Percentiles rank a stretch among this genome's conserved stretches.
These are phyloP conservation scores for Willisornis vidua DNA, from an alignment of 2,113 vertebrate species.

Conservation along the genomic window DNA sequence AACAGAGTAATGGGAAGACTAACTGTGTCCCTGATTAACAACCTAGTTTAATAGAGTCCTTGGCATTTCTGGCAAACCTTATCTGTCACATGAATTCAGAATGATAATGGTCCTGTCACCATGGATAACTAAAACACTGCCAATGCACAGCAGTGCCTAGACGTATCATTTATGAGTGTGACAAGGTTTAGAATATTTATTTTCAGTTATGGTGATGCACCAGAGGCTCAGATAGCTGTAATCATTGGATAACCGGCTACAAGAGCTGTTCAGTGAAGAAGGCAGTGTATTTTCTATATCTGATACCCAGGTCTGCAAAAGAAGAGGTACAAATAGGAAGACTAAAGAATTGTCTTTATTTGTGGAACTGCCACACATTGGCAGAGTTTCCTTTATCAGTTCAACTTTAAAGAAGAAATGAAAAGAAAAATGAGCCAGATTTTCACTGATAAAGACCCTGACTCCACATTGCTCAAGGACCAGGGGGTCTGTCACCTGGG, in stretches of 20 bases:
- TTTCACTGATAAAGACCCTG: neutral
- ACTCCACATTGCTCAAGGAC: neutral
- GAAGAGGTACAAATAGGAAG: neutral
- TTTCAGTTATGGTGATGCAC: neutral
- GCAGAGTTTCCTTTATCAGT: neutral
- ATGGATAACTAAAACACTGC: neutral
- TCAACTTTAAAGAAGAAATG: neutral
- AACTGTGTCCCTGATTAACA: neutral
- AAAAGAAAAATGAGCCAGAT: neutral
- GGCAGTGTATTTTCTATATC: fast-evolving
- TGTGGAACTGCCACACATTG: neutral
- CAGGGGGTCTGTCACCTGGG: neutral
- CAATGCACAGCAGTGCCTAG: neutral
- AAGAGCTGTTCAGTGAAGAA: neutral
- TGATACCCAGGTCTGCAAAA: neutral
- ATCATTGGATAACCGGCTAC: neutral
- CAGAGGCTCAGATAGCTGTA: neutral
- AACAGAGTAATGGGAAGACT: neutral
- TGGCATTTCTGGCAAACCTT: neutral
- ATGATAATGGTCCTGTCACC: neutral
- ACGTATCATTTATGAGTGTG: neutral
- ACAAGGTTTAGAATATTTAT: neutral
- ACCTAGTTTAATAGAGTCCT: neutral
- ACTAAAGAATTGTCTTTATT: neutral
- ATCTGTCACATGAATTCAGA: neutral